These are phyloP conservation scores for Metalampra italica DNA, from an alignment of 2,888 invertebrate genomes.

Conservation along the genomic window DNA sequence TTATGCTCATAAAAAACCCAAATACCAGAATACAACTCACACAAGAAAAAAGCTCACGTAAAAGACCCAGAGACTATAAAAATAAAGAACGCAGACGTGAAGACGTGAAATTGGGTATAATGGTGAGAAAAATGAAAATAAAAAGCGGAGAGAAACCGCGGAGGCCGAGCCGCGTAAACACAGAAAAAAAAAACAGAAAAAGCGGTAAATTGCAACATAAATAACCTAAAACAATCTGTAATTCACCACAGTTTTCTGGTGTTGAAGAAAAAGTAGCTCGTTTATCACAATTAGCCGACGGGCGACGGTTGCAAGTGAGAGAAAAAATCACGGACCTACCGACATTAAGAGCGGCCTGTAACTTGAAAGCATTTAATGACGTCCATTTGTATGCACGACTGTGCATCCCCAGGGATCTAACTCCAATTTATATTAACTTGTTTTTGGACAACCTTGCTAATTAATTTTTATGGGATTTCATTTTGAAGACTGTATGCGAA, in stretches of 20 bases:
- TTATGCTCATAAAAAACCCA: no score
- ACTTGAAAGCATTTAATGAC: constrained; percentile 9
- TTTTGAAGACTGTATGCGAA: no score
- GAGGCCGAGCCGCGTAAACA: constrained; percentile 14
- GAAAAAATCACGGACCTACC: not conserved
- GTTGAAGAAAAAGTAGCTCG: constrained; percentile 29
- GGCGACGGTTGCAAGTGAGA: constrained; percentile 7
- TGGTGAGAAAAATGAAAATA: constrained; percentile 26
- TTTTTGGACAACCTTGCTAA: not conserved
- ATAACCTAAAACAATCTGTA: constrained; percentile 59
- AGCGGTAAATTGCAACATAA: constrained; percentile 59
- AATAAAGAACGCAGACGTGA: constrained; percentile 5
- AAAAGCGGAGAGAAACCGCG: constrained; percentile 14
- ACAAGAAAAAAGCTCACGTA: constrained; percentile 20
- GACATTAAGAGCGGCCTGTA: no score
- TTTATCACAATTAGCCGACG: constrained; percentile 55
- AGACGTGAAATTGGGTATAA: constrained; percentile 27
- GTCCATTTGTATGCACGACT: constrained; percentile 12
- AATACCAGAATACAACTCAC: no score
- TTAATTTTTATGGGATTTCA: no score
- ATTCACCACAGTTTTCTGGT: constrained; percentile 32
- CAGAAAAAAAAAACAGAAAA: constrained; percentile 45
- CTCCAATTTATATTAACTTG: constrained; percentile 8
- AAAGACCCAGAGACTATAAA: constrained; percentile 24
- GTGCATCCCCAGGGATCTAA: not conserved